Conservation (phyloP, 2,888 invertebrate genomes). For the Neocrepidodera transversa region DNA sequence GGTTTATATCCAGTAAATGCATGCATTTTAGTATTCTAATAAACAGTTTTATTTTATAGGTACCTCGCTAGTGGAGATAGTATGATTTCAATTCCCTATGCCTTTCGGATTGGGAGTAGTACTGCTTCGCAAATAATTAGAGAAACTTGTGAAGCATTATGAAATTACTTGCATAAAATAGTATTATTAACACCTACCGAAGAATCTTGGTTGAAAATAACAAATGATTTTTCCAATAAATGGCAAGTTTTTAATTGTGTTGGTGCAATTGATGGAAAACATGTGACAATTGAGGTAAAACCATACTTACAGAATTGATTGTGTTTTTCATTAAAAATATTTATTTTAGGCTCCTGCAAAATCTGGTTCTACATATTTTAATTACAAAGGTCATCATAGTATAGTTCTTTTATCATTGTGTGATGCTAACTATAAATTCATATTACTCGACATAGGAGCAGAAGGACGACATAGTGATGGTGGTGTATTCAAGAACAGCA, state of each 20-base stretch:
- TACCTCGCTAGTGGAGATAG: background rate
- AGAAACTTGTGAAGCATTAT: background rate
- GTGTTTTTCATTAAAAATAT: no score
- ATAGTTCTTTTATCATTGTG: conserved; percentile 49
- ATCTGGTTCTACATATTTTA: no score
- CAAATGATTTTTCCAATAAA: background rate
- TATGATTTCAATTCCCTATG: background rate
- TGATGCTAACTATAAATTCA: conserved; percentile 50
- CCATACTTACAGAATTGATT: no score
- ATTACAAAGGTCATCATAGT: conserved; percentile 45
- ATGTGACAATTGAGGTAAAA: background rate
- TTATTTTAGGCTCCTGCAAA: no score
- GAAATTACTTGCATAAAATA: background rate
- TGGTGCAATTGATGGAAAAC: background rate
- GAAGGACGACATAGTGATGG: no score
- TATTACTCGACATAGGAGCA: conserved; percentile 47
- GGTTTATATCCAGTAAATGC: background rate
- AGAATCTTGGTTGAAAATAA: background rate
- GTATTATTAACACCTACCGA: background rate
- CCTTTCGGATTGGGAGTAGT: background rate
- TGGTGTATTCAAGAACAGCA: no score
- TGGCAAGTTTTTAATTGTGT: background rate
- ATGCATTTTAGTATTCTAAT: background rate
- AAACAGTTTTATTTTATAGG: no score
- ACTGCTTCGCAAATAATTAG: background rate